Evolutionary conservation across 2,797 vertebrate genomes (phyloP).

Genomic region (Pseudochaenichthys georgianus): DNA sequence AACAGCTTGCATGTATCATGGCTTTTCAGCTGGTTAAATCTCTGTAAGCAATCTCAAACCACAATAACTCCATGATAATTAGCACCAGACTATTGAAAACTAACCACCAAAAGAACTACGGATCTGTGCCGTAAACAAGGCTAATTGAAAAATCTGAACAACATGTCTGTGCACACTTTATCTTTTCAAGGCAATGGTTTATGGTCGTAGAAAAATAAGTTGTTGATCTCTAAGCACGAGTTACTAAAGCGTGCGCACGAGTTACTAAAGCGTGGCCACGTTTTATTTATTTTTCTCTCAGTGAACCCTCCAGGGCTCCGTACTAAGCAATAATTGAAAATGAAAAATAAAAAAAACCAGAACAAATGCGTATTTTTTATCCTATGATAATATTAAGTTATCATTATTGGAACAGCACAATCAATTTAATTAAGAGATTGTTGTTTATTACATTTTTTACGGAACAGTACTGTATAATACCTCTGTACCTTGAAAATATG

Average conservation of each 20-base stretch:
- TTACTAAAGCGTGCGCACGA: no score
- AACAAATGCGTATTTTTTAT: slow-evolving; percentile 1
- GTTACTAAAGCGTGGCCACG: no score
- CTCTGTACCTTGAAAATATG: slow-evolving; percentile 44
- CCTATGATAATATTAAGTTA: not conserved
- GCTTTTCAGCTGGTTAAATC: not conserved
- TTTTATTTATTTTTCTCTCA: no score
- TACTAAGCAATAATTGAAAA: slow-evolving; percentile 2
- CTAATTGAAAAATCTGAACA: not conserved
- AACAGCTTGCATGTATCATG: not conserved
- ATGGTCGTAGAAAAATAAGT: not conserved
- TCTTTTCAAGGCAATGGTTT: slow-evolving; percentile 3
- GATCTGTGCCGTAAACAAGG: not conserved
- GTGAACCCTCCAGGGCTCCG: no score
- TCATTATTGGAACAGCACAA: not conserved
- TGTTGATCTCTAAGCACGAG: not conserved
- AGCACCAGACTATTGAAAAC: slow-evolving; percentile 2
- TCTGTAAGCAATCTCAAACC: not conserved
- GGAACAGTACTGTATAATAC: slow-evolving; percentile 22
- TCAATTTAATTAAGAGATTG: slow-evolving; percentile 21
- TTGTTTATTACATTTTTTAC: slow-evolving; percentile 24
- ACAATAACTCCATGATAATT: slow-evolving; percentile 1
- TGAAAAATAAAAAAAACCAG: slow-evolving; percentile 11
- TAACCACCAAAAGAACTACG: not conserved
- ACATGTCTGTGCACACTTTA: not conserved